phyloP scores from a whole-genome alignment of 92 coral and sea anemone species.

The Actinernus sp. region DNA sequence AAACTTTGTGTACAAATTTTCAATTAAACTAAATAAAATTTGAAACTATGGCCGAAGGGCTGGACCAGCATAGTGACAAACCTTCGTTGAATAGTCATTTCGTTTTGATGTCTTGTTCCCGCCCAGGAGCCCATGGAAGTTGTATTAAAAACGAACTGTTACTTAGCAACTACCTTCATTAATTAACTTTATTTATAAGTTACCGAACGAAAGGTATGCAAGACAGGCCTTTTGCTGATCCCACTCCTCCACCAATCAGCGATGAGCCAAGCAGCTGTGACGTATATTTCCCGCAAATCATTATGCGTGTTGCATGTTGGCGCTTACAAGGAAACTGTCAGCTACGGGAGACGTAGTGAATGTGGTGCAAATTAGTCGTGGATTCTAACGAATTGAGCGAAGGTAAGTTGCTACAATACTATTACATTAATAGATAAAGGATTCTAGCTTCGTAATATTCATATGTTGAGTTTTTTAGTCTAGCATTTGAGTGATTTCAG shows the following conservation, averaged over 20 bases:
- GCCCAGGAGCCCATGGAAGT: too few species aligned
- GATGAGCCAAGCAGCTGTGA: slow-evolving; percentile 7
- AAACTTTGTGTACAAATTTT: too few species aligned
- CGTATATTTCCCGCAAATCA: slow-evolving; percentile 38
- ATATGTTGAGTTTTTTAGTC: background rate
- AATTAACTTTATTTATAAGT: too few species aligned
- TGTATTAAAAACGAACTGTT: too few species aligned
- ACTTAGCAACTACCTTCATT: slow-evolving; percentile 7
- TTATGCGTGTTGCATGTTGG: slow-evolving; percentile 2
- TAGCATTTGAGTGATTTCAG: background rate
- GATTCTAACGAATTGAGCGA: slow-evolving; percentile 8
- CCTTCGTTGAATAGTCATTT: too few species aligned
- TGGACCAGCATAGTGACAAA: too few species aligned
- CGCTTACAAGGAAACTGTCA: slow-evolving; percentile 34
- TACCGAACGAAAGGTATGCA: slow-evolving; percentile 13
- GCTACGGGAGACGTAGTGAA: background rate
- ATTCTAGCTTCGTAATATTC: background rate
- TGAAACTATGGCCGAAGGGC: too few species aligned
- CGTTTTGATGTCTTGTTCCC: too few species aligned
- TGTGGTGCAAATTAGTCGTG: background rate
- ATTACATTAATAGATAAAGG: background rate
- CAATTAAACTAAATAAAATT: too few species aligned
- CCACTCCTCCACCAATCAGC: slow-evolving; percentile 25
- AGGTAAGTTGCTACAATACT: background rate
- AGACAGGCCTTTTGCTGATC: slow-evolving; percentile 51